phyloP scores from a whole-genome alignment of 2,797 vertebrate genomes.

The Coregonus ussuriensis region DNA sequence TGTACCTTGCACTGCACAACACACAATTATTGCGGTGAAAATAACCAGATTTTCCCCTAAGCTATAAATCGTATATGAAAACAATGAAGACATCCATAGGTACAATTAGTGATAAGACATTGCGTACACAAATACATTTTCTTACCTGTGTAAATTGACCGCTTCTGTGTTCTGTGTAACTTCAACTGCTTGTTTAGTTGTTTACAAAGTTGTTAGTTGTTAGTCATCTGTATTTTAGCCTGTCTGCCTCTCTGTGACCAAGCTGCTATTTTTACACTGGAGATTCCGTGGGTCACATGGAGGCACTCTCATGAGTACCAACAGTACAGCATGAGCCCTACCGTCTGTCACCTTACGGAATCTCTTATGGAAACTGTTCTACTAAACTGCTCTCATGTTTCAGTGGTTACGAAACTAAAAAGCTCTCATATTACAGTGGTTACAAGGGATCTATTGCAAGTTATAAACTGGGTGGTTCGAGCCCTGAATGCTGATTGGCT shows the following conservation, averaged over 20 bases:
- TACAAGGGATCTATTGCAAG: too few species aligned
- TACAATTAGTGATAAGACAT: background rate
- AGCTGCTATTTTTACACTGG: constrained; percentile 7
- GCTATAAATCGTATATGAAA: background rate
- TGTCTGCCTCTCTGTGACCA: constrained; percentile 11
- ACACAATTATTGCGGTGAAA: background rate
- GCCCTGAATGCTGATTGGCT: too few species aligned
- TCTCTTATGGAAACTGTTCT: background rate
- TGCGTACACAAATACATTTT: background rate
- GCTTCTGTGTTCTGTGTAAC: background rate
- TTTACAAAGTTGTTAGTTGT: background rate
- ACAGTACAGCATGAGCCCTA: constrained; percentile 1
- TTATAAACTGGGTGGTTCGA: too few species aligned
- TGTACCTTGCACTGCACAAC: too few species aligned
- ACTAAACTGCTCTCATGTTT: background rate
- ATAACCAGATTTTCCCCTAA: background rate
- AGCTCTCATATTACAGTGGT: background rate
- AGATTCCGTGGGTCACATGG: constrained; percentile 5
- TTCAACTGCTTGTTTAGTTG: constrained; percentile 1
- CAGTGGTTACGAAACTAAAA: background rate
- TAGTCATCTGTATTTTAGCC: constrained; percentile 1
- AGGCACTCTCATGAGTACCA: background rate
- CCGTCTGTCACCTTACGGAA: background rate
- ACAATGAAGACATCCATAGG: background rate
- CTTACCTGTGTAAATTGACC: background rate